Base-by-base conservation (phyloP, 2,888 invertebrate species). In the Embidobia sp. region DNA sequence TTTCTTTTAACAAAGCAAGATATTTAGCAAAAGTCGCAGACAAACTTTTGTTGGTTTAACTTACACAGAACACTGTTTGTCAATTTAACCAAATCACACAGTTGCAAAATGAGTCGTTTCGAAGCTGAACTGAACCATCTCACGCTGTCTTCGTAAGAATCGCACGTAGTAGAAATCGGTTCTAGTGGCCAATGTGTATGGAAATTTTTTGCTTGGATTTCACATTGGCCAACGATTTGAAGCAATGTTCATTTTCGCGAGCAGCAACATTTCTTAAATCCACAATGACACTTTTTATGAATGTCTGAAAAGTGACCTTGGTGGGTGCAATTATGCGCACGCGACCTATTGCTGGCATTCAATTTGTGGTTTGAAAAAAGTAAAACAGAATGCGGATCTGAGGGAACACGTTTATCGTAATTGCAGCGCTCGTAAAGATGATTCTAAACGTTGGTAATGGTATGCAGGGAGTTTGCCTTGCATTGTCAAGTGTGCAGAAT, bases 221-320 rank as follows among this genome's bases (percentile, higher is more conserved):
- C 46, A 37, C 35, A n/a, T 26, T 6, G 48, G 1, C 3, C 6
- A 26, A 22, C 26, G 5, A 16, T 48, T 48, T 27, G 16, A 18
- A 35, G 37, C 11, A 26, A 19, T n/a, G 26, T 27, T 63, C 27
- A 10, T 37, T 63, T 63, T 48, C 27, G 8, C 15, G 26, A 16
- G 19, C 29, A 42, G 19, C 13, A 18, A 16, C 31, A n/a, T 49
- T 44, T 19, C 42, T 33, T 22, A n/a, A n/a, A n/a, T n/a, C n/a
- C n/a, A n/a, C n/a, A n/a, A n/a, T 10, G 26, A n/a, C 59, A 42
- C 53, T 42, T 61, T 61, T 19, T 59, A n/a, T 13, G 15, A 46
- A 15, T 26, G 15, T 51, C 40, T 55, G 31, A 73, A 73, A 53
- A 40, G 53, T 26, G 73, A 57, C 64, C 73, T 73, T 64, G 64